Evolutionary conservation across 2,888 invertebrate species (phyloP), one percentile per base, ranked within the genome.

Genomic region (Dynastes tityus): DNA sequence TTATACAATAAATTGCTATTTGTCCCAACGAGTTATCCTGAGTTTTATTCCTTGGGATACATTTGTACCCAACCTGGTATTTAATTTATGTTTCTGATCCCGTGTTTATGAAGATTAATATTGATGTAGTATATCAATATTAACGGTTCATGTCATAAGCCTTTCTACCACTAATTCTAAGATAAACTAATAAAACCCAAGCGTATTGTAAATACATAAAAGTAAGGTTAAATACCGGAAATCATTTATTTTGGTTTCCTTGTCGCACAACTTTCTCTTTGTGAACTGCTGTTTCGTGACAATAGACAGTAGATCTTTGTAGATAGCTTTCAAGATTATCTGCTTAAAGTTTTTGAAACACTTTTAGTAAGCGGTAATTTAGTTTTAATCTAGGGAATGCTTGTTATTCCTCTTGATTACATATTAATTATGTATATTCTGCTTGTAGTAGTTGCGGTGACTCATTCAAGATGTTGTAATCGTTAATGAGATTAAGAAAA

Each of bases 401-500:
- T 16, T 1, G 55, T 11, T 22, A n/a, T 6, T 32, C 5, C 32
- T 32, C 32, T 32, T 32, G 32, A 32, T 16, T 22, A 55, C 6
- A 6, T 22, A 6, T 55, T 55, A 55, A 9, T 55, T 55, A 22
- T 55, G 55, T 55, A 55, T 55, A n/a, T 55, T 55, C 11, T 55
- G n/a, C 13, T 55, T 55, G 22, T n/a, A 55, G 55, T 22, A 11
- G 55, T 55, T 2, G 8, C 9, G 16, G 13, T 55, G 55, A 55
- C 55, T 55, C 55, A 55, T 55, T 37, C 6, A 13, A 55, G 22
- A 55, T 16, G 55, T 55, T 55, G 55, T 55, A 55, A 55, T 55
- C n/a, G 22, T 55, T 55, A 55, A 55, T 55, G 55, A 16, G 2
- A 8, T n/a, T n/a, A 22, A 55, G 13, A 55, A 53, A 5, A 11